These are phyloP conservation scores for Caenorhabditis imperialis DNA, from an alignment of 2,888 invertebrate genomes.

Conservation along the genomic window DNA sequence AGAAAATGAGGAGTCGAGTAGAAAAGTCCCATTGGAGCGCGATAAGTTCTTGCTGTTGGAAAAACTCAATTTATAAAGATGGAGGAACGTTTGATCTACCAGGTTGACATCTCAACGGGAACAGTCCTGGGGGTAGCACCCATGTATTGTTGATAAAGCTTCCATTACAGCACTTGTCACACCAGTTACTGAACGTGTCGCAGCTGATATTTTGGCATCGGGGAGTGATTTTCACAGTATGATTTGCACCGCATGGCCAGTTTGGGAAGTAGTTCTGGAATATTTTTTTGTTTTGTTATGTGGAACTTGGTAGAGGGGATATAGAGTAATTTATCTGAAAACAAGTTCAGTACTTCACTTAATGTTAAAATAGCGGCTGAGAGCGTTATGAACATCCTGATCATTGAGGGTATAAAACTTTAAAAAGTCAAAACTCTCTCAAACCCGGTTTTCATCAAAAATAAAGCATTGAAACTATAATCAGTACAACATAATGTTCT, in stretches of 20 bases:
- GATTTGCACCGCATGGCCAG: conserved; percentile 15
- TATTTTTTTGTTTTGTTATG: background rate
- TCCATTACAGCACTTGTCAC: conserved; percentile 28
- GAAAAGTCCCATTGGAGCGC: background rate
- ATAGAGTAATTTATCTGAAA: too few species aligned
- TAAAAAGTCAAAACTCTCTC: too few species aligned
- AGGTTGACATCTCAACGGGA: conserved; percentile 16
- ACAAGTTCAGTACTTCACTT: too few species aligned
- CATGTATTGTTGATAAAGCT: conserved; percentile 27
- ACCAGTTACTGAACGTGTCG: conserved; percentile 15
- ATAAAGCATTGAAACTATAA: too few species aligned
- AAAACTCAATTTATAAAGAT: background rate
- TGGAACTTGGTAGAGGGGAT: too few species aligned
- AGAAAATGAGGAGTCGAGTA: conserved; percentile 6
- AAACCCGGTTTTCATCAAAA: too few species aligned
- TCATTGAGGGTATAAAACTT: too few species aligned
- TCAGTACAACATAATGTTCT: too few species aligned
- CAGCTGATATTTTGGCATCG: conserved; percentile 5
- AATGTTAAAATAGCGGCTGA: too few species aligned
- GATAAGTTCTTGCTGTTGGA: conserved; percentile 1
- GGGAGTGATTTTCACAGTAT: conserved; percentile 17
- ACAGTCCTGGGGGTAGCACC: conserved; percentile 29
- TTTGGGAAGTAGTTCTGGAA: conserved; percentile 13
- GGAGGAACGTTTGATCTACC: background rate
- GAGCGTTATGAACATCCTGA: too few species aligned